These are phyloP conservation scores for Anarrhichthys ocellatus DNA, from an alignment of 2,113 vertebrate genomes.

Conservation along the genomic window DNA sequence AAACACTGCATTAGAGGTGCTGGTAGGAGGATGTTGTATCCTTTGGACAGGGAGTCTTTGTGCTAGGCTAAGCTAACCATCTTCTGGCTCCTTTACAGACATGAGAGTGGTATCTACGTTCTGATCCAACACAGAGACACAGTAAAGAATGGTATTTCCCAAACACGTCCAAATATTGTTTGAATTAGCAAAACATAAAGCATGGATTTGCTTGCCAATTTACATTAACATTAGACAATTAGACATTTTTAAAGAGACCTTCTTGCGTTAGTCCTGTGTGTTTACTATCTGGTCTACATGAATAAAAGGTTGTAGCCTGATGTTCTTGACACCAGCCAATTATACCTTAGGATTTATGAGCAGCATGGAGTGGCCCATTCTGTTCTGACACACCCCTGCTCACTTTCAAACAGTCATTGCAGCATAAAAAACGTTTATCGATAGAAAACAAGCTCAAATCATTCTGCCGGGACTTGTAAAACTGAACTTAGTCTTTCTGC, in stretches of 20 bases:
- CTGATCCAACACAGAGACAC: too few species aligned
- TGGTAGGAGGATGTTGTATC: background rate
- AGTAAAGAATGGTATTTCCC: background rate
- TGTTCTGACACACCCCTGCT: conserved; percentile 4
- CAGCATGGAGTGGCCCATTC: background rate
- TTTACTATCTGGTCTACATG: background rate
- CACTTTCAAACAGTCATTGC: conserved; percentile 20
- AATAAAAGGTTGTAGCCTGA: background rate
- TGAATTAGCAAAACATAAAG: background rate
- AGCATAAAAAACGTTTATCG: conserved; percentile 31
- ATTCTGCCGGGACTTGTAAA: conserved; percentile 55
- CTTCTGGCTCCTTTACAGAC: background rate
- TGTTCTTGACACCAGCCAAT: background rate
- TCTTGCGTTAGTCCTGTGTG: background rate
- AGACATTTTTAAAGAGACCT: background rate
- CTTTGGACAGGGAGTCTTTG: background rate
- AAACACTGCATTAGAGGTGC: background rate
- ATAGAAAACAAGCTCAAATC: conserved; percentile 42
- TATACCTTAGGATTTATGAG: background rate
- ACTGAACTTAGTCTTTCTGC: conserved; percentile 62
- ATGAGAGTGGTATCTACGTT: background rate
- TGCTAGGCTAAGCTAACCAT: background rate
- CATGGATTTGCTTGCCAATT: background rate
- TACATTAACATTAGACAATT: background rate
- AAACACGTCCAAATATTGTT: background rate